Conservation (phyloP, 1,140 invertebrate species). For the Brachionus sp. region DNA sequence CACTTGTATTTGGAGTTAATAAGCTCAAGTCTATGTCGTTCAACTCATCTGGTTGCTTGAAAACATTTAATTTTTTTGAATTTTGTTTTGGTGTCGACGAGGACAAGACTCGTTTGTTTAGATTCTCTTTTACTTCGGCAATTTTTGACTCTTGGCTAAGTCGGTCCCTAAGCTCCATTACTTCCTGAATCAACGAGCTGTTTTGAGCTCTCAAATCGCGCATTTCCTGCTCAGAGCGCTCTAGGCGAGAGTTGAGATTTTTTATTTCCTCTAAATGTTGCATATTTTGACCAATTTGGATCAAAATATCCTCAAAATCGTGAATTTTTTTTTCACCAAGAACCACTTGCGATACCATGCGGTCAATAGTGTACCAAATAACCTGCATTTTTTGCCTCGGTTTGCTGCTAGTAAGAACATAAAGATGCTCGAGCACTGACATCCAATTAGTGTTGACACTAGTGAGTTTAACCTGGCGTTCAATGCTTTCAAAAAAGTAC, state of each 20-base stretch:
- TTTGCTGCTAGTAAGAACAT: not conserved
- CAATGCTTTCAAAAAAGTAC: slow-evolving; percentile 6
- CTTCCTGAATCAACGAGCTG: not conserved
- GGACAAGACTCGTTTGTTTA: not conserved
- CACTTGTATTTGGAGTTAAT: not conserved
- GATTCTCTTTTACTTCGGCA: not conserved
- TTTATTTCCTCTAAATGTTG: not conserved
- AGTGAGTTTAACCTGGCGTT: not conserved
- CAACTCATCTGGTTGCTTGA: not conserved
- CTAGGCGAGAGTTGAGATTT: not conserved
- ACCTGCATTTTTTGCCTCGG: not conserved
- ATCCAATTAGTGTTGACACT: not conserved
- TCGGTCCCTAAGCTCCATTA: not conserved
- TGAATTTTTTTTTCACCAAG: slow-evolving; percentile 15
- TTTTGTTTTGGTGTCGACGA: slow-evolving; percentile 24
- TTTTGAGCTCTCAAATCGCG: not conserved
- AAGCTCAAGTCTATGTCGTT: not conserved
- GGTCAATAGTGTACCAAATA: slow-evolving; percentile 15
- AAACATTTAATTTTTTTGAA: slow-evolving; percentile 21
- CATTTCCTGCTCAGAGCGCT: not conserved
- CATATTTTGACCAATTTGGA: not conserved
- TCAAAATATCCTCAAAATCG: not conserved
- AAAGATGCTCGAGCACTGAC: not conserved
- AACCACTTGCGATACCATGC: not conserved
- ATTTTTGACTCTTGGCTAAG: not conserved